A percentile compares a stretch with the other conserved stretches of the same genome.
phyloP scores from a whole-genome alignment of 30 jellyfish, hydroid and myxozoan species.

The Chironex yamaguchii region DNA sequence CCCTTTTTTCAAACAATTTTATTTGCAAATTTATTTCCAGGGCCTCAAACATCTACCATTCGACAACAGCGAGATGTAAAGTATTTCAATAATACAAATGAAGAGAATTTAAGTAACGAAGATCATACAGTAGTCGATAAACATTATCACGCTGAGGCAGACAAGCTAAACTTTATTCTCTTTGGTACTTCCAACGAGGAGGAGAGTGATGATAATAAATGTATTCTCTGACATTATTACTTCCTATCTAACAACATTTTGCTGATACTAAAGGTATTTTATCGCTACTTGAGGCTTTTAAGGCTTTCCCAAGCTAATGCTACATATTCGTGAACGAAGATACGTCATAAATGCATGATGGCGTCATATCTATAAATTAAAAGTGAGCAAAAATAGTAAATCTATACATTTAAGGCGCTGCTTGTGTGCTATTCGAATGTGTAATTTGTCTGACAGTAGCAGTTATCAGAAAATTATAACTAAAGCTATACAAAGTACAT shows the following conservation, averaged over 20 bases:
- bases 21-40: not conserved
- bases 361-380: constrained; percentile 6
- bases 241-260: not conserved
- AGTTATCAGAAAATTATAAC: too few species aligned
- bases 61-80: constrained; percentile 9
- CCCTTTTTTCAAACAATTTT: too few species aligned
- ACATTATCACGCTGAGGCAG: too few species aligned
- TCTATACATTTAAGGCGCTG: too few species aligned
- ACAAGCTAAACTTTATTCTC: constrained; percentile 13
- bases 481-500: too few species aligned
- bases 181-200: not conserved
- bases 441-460: too few species aligned
- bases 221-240: not conserved
- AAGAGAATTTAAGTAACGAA: not conserved
- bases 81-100: not conserved
- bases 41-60: constrained; percentile 13
- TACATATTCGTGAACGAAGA: not conserved
- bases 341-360: constrained; percentile 17
- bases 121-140: too few species aligned
- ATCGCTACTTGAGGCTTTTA: too few species aligned
- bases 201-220: constrained; percentile 24
- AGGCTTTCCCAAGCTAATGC: too few species aligned
- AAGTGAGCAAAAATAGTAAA: not conserved
- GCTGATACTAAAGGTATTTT: too few species aligned
- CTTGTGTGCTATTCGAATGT: too few species aligned